Evolutionary conservation across 2,888 invertebrate genomes (phyloP).

Genomic region (Melanostoma scalare): DNA sequence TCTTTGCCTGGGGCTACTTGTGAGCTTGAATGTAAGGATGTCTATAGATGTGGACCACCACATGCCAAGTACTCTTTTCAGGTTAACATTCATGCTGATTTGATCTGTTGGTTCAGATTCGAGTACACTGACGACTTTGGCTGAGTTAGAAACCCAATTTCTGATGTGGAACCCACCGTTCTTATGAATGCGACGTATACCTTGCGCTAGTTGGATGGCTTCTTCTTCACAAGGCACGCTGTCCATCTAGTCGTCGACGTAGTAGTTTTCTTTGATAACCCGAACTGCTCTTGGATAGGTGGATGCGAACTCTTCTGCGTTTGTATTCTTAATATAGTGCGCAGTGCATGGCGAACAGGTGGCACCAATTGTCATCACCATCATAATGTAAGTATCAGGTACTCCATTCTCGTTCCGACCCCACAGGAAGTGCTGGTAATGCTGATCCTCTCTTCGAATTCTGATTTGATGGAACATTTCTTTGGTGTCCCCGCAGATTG

Average conservation of each 20-base stretch:
- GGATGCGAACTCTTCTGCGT: not conserved
- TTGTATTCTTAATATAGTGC: too few species aligned
- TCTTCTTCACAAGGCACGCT: too few species aligned
- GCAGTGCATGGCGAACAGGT: constrained; percentile 68
- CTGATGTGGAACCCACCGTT: not conserved
- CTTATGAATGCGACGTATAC: constrained; percentile 54
- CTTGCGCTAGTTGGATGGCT: constrained; percentile 35
- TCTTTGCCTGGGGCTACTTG: not conserved
- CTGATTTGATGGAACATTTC: too few species aligned
- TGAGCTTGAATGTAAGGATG: constrained; percentile 31
- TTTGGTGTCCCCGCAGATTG: too few species aligned
- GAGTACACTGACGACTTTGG: not conserved
- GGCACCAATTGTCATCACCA: too few species aligned
- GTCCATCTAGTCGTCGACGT: constrained; percentile 74
- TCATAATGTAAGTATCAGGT: too few species aligned
- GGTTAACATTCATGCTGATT: not conserved
- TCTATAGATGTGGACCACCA: constrained; percentile 36
- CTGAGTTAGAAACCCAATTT: too few species aligned
- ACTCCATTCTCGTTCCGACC: too few species aligned
- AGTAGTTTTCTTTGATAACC: constrained; percentile 61
- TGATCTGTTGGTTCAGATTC: constrained; percentile 9
- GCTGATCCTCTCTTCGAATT: too few species aligned
- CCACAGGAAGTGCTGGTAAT: too few species aligned
- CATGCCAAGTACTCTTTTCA: constrained; percentile 6
- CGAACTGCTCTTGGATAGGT: constrained; percentile 16